Conservation (phyloP, 2,888 invertebrate species). For the Carabus problematicus region DNA sequence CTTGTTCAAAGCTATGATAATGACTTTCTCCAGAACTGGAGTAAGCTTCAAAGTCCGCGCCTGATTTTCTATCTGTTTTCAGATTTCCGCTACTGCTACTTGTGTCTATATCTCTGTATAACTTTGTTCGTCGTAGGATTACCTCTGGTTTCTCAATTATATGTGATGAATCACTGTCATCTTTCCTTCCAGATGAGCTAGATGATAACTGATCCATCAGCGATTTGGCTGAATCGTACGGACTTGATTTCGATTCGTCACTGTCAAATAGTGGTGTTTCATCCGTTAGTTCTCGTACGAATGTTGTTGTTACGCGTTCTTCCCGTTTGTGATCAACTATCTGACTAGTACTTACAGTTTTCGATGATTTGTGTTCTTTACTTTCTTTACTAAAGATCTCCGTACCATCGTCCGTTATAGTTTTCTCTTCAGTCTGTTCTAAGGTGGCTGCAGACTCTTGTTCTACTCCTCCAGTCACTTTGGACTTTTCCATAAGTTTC, state of each 20-base stretch:
- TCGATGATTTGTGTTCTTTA: constrained; percentile 47
- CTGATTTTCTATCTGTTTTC: constrained; percentile 72
- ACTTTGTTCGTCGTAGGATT: constrained; percentile 55
- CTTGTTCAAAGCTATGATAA: constrained; percentile 87
- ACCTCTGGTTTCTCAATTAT: constrained; percentile 54
- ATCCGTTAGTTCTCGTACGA: constrained; percentile 43
- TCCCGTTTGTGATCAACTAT: constrained; percentile 43
- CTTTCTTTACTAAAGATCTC: constrained; percentile 44
- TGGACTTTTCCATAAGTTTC: constrained; percentile 36
- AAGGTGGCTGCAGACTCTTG: constrained; percentile 45
- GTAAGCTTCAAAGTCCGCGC: constrained; percentile 79
- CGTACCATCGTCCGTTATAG: constrained; percentile 49
- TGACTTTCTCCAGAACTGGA: constrained; percentile 90
- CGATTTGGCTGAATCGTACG: constrained; percentile 58
- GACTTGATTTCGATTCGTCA: constrained; percentile 59
- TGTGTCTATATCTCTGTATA: constrained; percentile 54
- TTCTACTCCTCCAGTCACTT: constrained; percentile 45
- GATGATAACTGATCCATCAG: constrained; percentile 65
- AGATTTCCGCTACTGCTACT: constrained; percentile 56
- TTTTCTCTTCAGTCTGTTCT: constrained; percentile 49
- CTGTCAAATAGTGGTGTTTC: constrained; percentile 44
- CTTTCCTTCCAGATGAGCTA: constrained; percentile 56
- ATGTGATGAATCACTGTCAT: constrained; percentile 53
- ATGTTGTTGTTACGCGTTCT: constrained; percentile 44
- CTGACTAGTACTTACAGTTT: constrained; percentile 44